Conservation (phyloP, 2,888 invertebrate genomes). For the Poecilus cupreus region DNA sequence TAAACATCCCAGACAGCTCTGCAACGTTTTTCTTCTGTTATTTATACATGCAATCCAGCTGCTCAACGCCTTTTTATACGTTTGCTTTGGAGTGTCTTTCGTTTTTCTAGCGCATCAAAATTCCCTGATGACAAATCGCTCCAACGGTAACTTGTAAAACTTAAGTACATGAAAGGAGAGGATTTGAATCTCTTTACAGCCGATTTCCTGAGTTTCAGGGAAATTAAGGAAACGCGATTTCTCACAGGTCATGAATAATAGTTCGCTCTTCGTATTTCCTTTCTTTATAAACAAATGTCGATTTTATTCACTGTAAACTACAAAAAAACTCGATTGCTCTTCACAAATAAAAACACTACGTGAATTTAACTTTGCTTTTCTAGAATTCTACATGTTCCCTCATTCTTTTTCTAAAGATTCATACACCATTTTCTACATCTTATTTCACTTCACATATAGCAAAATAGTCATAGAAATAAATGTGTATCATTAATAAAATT, state of each 20-base stretch:
- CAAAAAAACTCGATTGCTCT: too few relatives aligned
- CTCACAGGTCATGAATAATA: slow-evolving; percentile 52
- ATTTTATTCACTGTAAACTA: background rate
- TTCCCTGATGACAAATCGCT: slow-evolving; percentile 55
- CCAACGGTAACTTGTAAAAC: slow-evolving; percentile 46
- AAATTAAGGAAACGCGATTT: slow-evolving; percentile 54
- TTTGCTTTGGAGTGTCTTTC: slow-evolving; percentile 53
- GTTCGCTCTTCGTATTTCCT: background rate
- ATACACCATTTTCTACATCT: too few relatives aligned
- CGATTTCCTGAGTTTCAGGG: slow-evolving; percentile 23
- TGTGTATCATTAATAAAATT: too few relatives aligned
- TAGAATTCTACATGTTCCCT: too few relatives aligned
- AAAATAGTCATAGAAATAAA: too few relatives aligned
- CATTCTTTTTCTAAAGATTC: too few relatives aligned
- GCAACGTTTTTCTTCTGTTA: slow-evolving; percentile 58
- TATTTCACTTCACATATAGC: too few relatives aligned
- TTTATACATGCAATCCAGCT: slow-evolving; percentile 58
- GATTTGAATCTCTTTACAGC: slow-evolving; percentile 57
- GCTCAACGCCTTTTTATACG: slow-evolving; percentile 55
- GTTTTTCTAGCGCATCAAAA: slow-evolving; percentile 53
- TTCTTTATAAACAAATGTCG: slow-evolving; percentile 8
- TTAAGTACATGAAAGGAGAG: slow-evolving; percentile 53
- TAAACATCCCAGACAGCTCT: slow-evolving; percentile 55
- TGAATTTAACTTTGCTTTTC: too few relatives aligned
- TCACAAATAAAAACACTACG: too few relatives aligned